Evolutionary conservation across 2,797 vertebrate genomes (phyloP).

Genomic region (Schizothorax lantsangensis): DNA sequence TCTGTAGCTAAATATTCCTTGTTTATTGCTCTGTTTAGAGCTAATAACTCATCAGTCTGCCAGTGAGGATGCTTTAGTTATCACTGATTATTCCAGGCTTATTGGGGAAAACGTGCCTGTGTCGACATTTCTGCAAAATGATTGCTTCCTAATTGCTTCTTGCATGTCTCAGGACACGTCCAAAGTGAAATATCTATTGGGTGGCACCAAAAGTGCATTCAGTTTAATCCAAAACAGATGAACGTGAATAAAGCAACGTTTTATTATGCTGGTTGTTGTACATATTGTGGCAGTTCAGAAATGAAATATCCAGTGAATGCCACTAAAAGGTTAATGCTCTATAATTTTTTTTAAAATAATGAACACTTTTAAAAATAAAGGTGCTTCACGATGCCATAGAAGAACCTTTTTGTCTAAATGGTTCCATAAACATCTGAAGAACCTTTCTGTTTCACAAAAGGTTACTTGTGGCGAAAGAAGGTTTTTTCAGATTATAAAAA

Average conservation of each 20-base stretch:
- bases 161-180: background rate
- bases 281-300: background rate
- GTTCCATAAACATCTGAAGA: background rate
- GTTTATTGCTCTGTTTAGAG: constrained; percentile 4
- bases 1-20: background rate
- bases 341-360: background rate
- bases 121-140: background rate
- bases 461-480: no score
- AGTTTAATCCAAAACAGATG: background rate
- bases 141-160: background rate
- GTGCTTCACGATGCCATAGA: no score
- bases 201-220: background rate
- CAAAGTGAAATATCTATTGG: background rate
- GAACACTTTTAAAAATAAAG: no score
- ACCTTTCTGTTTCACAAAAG: background rate
- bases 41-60: background rate
- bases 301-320: background rate
- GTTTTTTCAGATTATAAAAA: background rate
- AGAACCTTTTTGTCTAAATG: background rate
- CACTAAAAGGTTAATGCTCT: background rate
- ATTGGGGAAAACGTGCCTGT: background rate
- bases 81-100: background rate
- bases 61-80: background rate
- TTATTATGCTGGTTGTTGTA: background rate
- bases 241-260: background rate